Percentiles rank a stretch among this genome's conserved stretches.
Conservation (phyloP, 1,140 invertebrate species). For the Manduca sexta region DNA sequence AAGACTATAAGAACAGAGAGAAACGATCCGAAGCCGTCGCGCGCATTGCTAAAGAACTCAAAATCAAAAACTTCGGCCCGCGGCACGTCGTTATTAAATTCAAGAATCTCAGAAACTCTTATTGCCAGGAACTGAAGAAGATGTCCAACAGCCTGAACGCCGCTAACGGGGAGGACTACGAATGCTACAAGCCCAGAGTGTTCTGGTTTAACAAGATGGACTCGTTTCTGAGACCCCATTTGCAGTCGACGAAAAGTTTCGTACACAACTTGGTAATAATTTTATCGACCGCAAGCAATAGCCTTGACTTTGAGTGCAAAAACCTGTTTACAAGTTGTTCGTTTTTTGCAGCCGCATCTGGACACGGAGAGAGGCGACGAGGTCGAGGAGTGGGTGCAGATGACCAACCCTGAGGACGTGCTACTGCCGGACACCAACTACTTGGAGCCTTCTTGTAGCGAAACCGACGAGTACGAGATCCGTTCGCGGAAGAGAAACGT, state of each 20-base stretch:
- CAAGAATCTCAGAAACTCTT: constrained; percentile 50
- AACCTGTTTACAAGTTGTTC: background rate
- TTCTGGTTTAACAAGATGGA: constrained; percentile 41
- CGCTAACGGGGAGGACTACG: background rate
- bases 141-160: constrained; percentile 17
- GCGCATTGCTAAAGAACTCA: constrained; percentile 30
- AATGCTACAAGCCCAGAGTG: constrained; percentile 28
- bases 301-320: constrained; percentile 8
- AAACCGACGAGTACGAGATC: background rate
- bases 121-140: constrained; percentile 51
- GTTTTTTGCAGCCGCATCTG: background rate
- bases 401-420: constrained; percentile 11
- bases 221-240: constrained; percentile 22
- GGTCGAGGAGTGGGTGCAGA: constrained; percentile 9
- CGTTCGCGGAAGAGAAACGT: background rate
- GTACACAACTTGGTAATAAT: background rate
- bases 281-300: background rate
- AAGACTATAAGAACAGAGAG: constrained; percentile 33
- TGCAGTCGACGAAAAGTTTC: constrained; percentile 6
- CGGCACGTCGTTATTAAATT: constrained; percentile 45
- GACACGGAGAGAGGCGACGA: background rate
- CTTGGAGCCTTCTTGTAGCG: background rate
- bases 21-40: constrained; percentile 27
- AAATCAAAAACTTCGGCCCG: constrained; percentile 32
- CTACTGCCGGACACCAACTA: background rate